Conservation (phyloP, 2,797 vertebrate genomes). For the Falco naumanni region DNA sequence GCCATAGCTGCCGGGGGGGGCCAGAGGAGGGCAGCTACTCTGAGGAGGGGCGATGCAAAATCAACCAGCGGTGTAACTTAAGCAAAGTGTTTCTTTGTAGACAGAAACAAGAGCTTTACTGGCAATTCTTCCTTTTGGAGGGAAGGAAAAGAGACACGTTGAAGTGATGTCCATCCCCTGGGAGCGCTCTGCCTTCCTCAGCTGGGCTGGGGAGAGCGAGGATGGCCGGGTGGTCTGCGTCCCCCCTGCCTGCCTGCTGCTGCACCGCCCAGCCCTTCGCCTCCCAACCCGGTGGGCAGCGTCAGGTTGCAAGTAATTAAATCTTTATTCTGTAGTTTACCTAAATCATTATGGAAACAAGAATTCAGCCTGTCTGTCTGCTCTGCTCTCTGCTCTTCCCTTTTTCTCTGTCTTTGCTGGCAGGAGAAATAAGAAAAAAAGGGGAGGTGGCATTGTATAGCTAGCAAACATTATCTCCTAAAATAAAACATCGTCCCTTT, state of each 20-base stretch:
- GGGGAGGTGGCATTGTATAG: background rate
- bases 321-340: background rate
- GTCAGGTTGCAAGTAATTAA: background rate
- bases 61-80: background rate
- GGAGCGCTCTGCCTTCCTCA: conserved; percentile 20
- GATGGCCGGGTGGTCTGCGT: background rate
- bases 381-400: background rate
- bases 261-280: accelerated
- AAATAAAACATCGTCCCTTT: background rate
- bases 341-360: background rate
- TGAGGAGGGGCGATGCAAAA: background rate
- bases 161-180: background rate
- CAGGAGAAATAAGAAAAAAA: background rate
- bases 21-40: background rate
- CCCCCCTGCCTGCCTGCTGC: background rate
- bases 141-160: background rate
- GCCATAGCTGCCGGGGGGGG: background rate
- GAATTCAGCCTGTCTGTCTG: background rate
- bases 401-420: background rate
- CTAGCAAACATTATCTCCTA: background rate
- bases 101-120: background rate
- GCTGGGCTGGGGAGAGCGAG: background rate
- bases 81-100: background rate
- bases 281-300: background rate
- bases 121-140: background rate